These are phyloP conservation scores for Microplitis deprimator DNA, from an alignment of 2,888 invertebrate genomes.

Conservation along the genomic window DNA sequence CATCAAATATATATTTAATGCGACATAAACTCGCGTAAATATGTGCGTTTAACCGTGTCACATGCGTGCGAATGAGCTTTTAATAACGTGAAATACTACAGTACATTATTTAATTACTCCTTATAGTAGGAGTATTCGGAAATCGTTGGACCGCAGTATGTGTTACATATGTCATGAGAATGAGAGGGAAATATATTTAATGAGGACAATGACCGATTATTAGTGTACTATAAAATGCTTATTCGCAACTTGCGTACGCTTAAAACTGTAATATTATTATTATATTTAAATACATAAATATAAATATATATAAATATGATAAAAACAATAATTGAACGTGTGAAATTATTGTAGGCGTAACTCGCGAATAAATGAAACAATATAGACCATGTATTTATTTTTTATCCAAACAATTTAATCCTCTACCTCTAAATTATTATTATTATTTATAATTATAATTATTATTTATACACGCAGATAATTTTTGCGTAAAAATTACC, in stretches of 20 bases:
- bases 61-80: constrained; percentile 46
- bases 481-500: too few species aligned
- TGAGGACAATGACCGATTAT: constrained; percentile 14
- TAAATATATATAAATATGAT: constrained; percentile 20
- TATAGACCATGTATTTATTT: not conserved
- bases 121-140: not conserved
- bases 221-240: constrained; percentile 8
- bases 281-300: constrained; percentile 24
- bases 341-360: not conserved
- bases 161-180: not conserved
- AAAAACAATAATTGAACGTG: not conserved
- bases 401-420: not conserved
- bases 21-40: constrained; percentile 54
- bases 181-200: constrained; percentile 6
- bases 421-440: not conserved
- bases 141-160: not conserved
- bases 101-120: not conserved
- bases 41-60: constrained; percentile 45
- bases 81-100: constrained; percentile 9
- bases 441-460: too few species aligned
- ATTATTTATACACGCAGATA: too few species aligned
- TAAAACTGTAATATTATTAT: constrained; percentile 25
- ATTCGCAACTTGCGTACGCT: constrained; percentile 29
- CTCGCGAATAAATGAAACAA: not conserved
- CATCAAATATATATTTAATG: constrained; percentile 55